These are phyloP conservation scores for fruit fly (Drosophila melanogaster) DNA, from an alignment of 1,140 invertebrate species.

Conservation along the genomic window Release_6_plus_ISO1_MT NT_037436.4:5817501-5818000, in stretches of 20 bases:
- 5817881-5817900: constrained; percentile 60
- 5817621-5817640: constrained; percentile 32
- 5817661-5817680: constrained; percentile 27
- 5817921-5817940: constrained; percentile 66
- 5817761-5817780: constrained; percentile 70
- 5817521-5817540: constrained; percentile 89
- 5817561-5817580: constrained; percentile 92
- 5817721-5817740: constrained; percentile 23
- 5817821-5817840: constrained; percentile 9
- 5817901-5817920: constrained; percentile 77
- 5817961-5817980: constrained; percentile 90
- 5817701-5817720: constrained; percentile 1
- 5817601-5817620: constrained; percentile 67
- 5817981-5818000: constrained; percentile 88
- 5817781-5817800: constrained; percentile 13
- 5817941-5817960: constrained; percentile 86
- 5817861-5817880: too few species aligned
- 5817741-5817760: constrained; percentile 70
- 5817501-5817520: too few species aligned
- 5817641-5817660: constrained; percentile 46
- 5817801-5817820: not conserved
- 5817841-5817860: not conserved
- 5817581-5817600: constrained; percentile 90
- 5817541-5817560: constrained; percentile 90
- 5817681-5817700: not conserved